Conservation (phyloP, 2,797 vertebrate genomes). For the Channa striata region DNA sequence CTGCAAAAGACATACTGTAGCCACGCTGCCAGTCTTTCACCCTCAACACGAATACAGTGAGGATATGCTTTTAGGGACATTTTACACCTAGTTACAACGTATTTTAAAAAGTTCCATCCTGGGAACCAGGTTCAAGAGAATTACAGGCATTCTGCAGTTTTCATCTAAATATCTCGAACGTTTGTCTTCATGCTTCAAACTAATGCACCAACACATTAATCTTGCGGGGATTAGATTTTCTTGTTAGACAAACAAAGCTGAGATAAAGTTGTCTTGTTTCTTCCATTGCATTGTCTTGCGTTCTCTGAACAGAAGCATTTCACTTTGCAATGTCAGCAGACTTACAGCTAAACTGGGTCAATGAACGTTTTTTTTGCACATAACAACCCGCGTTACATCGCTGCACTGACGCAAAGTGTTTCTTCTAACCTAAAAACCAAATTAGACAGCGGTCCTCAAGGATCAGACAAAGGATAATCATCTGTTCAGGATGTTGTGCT, state of each 20-base stretch:
- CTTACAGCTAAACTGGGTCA: slow-evolving; percentile 16
- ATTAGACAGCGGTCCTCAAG: slow-evolving; percentile 20
- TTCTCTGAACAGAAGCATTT: slow-evolving; percentile 1
- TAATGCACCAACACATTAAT: slow-evolving; percentile 2
- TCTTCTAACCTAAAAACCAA: slow-evolving; percentile 34
- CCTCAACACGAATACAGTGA: no score
- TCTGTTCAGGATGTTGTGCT: slow-evolving; percentile 25
- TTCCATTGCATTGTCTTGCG: background rate
- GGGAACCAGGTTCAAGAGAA: background rate
- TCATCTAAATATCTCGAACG: background rate
- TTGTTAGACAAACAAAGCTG: slow-evolving; percentile 17
- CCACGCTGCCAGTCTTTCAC: background rate
- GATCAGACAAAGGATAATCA: slow-evolving; percentile 16
- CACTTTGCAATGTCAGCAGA: background rate
- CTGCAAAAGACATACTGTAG: background rate
- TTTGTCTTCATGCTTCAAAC: background rate
- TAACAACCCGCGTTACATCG: slow-evolving; percentile 13
- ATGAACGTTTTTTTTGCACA: slow-evolving; percentile 9
- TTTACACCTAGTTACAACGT: background rate
- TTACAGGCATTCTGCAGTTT: background rate
- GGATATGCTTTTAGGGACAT: background rate
- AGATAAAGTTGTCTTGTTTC: background rate
- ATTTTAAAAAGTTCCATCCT: slow-evolving; percentile 7
- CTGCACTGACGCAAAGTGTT: slow-evolving; percentile 46
- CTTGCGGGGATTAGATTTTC: slow-evolving; percentile 3